Percentiles rank a stretch among this genome's conserved stretches.
phyloP scores from a whole-genome alignment of 2,797 vertebrate species.

The Microcaecilia unicolor region DNA sequence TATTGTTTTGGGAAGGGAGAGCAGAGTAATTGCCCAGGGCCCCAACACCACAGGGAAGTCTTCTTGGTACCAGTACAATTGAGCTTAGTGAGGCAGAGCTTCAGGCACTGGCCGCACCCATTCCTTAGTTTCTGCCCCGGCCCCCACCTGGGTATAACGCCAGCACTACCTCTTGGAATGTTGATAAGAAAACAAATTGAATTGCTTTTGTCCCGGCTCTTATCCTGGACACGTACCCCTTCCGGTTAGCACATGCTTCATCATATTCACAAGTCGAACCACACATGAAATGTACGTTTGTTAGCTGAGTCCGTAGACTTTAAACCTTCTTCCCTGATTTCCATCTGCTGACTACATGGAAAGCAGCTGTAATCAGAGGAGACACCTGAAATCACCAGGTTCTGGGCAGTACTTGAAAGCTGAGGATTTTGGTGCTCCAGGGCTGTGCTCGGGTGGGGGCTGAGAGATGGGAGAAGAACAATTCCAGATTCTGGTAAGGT shows the following conservation, averaged over 20 bases:
- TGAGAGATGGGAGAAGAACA: neutral
- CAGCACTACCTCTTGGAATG: neutral
- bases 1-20: neutral
- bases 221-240: neutral
- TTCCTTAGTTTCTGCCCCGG: too few species aligned
- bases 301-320: neutral
- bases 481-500: neutral
- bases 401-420: neutral
- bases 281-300: too few species aligned
- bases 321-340: neutral
- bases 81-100: too few species aligned
- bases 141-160: too few species aligned
- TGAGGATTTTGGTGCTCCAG: slow-evolving; percentile 3
- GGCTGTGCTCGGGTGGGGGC: slow-evolving; percentile 10
- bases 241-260: too few species aligned
- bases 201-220: neutral
- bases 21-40: too few species aligned
- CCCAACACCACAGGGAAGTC: too few species aligned
- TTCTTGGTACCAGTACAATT: too few species aligned
- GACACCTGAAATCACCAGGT: neutral
- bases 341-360: neutral
- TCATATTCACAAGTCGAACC: too few species aligned
- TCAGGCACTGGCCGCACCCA: too few species aligned
- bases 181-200: neutral
- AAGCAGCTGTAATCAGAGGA: accelerated